Evolutionary conservation across 2,797 vertebrate species (phyloP).

Genomic region (Chiroxiphia lanceolata): DNA sequence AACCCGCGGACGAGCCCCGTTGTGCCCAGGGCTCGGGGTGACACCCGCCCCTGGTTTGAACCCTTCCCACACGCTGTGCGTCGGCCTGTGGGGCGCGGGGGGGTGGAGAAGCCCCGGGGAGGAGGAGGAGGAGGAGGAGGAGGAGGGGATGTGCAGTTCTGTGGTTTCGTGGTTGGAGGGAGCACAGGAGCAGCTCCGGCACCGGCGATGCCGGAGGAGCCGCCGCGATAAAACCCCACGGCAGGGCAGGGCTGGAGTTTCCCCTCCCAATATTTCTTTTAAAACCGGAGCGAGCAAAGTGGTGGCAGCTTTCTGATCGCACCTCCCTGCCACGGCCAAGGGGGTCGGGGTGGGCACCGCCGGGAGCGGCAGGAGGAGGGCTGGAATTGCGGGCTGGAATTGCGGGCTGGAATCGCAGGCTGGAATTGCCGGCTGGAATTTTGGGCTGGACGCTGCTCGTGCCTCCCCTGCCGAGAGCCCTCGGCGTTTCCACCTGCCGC

Average conservation of each 20-base stretch:
- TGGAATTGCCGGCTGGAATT: background rate
- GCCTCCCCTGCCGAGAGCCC: background rate
- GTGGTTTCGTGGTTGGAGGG: background rate
- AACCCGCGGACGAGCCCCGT: accelerated
- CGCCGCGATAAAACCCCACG: background rate
- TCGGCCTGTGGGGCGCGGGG: background rate
- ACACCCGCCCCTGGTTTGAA: too few species aligned
- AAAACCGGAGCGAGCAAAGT: accelerated
- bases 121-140: background rate
- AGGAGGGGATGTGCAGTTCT: background rate
- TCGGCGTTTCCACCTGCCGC: background rate
- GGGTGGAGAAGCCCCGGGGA: background rate
- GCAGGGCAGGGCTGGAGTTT: too few species aligned
- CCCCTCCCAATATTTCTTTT: accelerated
- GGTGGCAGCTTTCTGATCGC: accelerated
- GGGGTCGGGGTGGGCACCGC: accelerated
- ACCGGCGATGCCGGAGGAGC: background rate
- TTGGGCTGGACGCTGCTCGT: background rate
- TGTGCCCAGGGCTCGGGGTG: accelerated
- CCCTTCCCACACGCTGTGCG: background rate
- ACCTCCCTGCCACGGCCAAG: accelerated
- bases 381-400: background rate
- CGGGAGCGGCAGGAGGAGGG: background rate
- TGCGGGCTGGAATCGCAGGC: too few species aligned
- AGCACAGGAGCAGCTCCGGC: accelerated